phyloP scores from a whole-genome alignment of 2,888 invertebrate genomes.

The Drosophila rellima region DNA sequence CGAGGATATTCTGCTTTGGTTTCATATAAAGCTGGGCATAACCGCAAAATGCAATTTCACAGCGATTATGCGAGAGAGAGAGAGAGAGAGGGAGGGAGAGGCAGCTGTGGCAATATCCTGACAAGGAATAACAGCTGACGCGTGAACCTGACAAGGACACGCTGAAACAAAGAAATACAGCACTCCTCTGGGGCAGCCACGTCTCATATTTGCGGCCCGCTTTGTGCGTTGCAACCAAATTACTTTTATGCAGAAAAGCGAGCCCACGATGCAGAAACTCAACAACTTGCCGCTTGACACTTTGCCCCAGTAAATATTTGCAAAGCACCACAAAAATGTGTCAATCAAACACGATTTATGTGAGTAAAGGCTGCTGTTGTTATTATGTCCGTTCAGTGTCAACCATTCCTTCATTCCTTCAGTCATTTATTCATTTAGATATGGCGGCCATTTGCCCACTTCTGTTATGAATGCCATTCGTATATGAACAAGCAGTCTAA shows the following conservation, averaged over 20 bases:
- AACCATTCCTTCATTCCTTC: slow-evolving; percentile 23
- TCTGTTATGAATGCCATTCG: slow-evolving; percentile 49
- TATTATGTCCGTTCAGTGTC: slow-evolving; percentile 21
- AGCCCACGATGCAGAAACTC: slow-evolving; percentile 22
- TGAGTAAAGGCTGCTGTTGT: slow-evolving; percentile 13
- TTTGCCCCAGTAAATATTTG: slow-evolving; percentile 45
- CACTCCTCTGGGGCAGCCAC: slow-evolving; percentile 19
- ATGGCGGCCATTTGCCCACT: slow-evolving; percentile 21
- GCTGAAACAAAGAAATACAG: slow-evolving; percentile 27
- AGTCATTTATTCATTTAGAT: slow-evolving; percentile 37
- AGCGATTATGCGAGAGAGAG: slow-evolving; percentile 36
- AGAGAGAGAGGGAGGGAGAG: neutral
- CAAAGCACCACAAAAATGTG: slow-evolving; percentile 26
- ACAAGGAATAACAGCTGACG: slow-evolving; percentile 52
- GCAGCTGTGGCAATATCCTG: slow-evolving; percentile 49
- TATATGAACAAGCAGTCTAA: slow-evolving; percentile 58
- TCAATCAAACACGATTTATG: slow-evolving; percentile 36
- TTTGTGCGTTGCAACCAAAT: slow-evolving; percentile 46
- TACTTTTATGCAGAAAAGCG: slow-evolving; percentile 43
- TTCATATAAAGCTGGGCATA: slow-evolving; percentile 38
- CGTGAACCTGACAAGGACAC: slow-evolving; percentile 66
- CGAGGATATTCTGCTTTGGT: slow-evolving; percentile 9
- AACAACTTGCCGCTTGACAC: slow-evolving; percentile 33
- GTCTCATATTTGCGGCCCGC: slow-evolving; percentile 5
- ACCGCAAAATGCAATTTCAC: slow-evolving; percentile 70